phyloP scores from a whole-genome alignment of 1,140 invertebrate genomes.

The Hirudo medicinalis region DNA sequence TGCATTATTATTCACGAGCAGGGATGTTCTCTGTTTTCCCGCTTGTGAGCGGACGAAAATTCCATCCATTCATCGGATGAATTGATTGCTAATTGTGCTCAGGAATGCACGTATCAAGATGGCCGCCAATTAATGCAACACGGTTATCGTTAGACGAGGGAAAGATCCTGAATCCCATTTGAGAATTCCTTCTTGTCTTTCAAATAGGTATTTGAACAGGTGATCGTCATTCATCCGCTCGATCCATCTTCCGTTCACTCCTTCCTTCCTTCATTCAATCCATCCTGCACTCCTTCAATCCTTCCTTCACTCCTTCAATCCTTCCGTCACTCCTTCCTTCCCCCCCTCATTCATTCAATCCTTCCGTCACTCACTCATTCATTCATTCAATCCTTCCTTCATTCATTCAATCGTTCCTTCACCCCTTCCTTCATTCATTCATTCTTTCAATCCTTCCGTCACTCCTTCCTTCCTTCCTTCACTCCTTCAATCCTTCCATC shows the following conservation, averaged over 20 bases:
- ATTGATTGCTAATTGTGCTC: neutral
- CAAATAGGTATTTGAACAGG: neutral
- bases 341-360: neutral
- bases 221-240: neutral
- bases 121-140: neutral
- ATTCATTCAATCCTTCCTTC: neutral
- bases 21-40: neutral
- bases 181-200: neutral
- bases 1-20: neutral
- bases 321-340: neutral
- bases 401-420: neutral
- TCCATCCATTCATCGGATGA: neutral
- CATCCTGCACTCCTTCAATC: neutral
- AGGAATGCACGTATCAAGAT: neutral
- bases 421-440: neutral
- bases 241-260: neutral
- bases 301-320: neutral
- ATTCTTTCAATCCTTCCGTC: neutral
- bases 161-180: neutral
- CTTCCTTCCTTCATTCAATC: neutral
- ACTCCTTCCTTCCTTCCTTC: too few species aligned
- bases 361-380: neutral
- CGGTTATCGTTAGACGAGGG: neutral
- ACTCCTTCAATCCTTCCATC: neutral
- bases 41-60: neutral